Base-by-base conservation (phyloP, 2,797 vertebrate species). In the Harpagifer antarcticus region DNA sequence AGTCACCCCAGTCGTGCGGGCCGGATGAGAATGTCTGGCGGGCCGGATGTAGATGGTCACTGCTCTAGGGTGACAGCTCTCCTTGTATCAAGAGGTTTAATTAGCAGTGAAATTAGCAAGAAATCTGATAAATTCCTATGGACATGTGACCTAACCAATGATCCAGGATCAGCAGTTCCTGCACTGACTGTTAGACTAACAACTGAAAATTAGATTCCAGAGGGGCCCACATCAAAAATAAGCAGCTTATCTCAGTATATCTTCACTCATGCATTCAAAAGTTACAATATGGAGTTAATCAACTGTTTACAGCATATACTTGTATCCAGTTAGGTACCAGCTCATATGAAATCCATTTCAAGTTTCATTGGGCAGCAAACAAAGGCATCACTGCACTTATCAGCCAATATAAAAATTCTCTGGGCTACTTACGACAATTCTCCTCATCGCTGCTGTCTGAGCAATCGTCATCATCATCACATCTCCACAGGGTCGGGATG, bases 381-480 rank as follows among this genome's bases (percentile, higher is more conserved):
- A 27, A 61, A 45, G 27, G 14, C 19, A 62, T 23, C 11, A 3
- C 16, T 47, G 0, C 7, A 31, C 55, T 48, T 53, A 62, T 63
- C 65, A 43, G 11, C 19, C 65, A 17, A 1, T 2, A 50, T 19
- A 47, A 59, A 3, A 37, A 43, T 27, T 53, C 5, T 50, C 3
- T 16, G 15, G 27, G 16, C 23, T 87, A 99, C 98, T 99, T 95
- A 99, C 98, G 96, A 90, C 98, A 99, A 85, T 96, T 97, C 60
- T 97, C 97, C 77, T 99, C 98, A 65, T 99, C 98, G 68, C 97
- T 99, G 94, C 96, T 98, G 90, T 99, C 98, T 2, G 96, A 93
- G 89, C 98, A 99, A 72, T 99, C 98, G 48, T 99, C 96, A 61
- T 99, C 97, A 68, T 98, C 98, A 72, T 99, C 98, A 67, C 98